These are phyloP conservation scores for Apodemia hepburni DNA, from an alignment of 2,888 invertebrate species.

Conservation along the genomic window DNA sequence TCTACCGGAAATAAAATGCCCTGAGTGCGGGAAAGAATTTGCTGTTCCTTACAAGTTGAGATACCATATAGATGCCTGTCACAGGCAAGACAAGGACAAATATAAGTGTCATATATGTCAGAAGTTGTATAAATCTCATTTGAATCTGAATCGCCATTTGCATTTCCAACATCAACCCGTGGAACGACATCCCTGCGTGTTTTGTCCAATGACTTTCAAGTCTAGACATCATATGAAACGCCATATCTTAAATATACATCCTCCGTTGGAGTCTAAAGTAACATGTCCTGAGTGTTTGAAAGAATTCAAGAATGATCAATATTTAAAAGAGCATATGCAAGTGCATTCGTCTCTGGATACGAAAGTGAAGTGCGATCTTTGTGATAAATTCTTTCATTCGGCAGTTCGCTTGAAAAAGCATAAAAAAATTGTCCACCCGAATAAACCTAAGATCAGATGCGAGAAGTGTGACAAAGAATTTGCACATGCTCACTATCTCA, in stretches of 20 bases:
- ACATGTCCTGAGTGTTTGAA: constrained; percentile 66
- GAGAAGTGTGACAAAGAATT: constrained; percentile 70
- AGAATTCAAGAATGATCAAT: constrained; percentile 72
- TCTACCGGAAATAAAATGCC: constrained; percentile 63
- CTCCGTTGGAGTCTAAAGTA: constrained; percentile 68
- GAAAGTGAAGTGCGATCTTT: constrained; percentile 67
- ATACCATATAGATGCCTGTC: constrained; percentile 59
- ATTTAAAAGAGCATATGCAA: constrained; percentile 70
- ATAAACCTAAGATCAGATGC: constrained; percentile 60
- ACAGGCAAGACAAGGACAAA: constrained; percentile 55
- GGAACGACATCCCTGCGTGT: constrained; percentile 61
- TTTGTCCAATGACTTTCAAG: constrained; percentile 70
- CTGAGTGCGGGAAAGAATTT: constrained; percentile 62
- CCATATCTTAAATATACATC: constrained; percentile 68
- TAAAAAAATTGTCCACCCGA: constrained; percentile 67
- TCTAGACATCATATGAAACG: constrained; percentile 70
- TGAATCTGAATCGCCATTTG: constrained; percentile 61
- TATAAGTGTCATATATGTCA: constrained; percentile 60
- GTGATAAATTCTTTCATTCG: constrained; percentile 67
- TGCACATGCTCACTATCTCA: constrained; percentile 63
- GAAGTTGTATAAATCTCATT: constrained; percentile 59
- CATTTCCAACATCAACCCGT: constrained; percentile 64
- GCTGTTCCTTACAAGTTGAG: constrained; percentile 62
- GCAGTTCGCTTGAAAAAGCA: constrained; percentile 66
- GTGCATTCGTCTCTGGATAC: constrained; percentile 61